Percentiles rank a stretch among this genome's conserved stretches.
phyloP scores from a whole-genome alignment of 1,140 invertebrate genomes.

The Drosophila pachea region DNA sequence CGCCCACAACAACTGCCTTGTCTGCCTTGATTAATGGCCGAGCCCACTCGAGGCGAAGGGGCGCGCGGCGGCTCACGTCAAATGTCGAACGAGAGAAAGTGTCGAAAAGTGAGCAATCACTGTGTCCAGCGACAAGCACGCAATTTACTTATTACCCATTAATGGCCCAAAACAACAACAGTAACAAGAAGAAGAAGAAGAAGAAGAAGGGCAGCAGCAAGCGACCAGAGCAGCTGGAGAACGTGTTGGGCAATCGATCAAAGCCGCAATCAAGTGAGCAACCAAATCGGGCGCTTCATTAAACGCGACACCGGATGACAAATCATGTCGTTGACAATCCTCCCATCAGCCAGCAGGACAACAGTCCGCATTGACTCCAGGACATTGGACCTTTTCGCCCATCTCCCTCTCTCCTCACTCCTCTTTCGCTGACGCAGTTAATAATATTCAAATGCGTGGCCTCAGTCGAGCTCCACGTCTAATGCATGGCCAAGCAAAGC shows the following conservation, averaged over 20 bases:
- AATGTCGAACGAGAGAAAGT: conserved; percentile 44
- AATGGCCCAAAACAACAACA: conserved; percentile 41
- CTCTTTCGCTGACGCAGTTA: conserved; percentile 6
- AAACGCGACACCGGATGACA: conserved; percentile 52
- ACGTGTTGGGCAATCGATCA: conserved; percentile 64
- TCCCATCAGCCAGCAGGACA: conserved; percentile 11
- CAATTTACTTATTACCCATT: conserved; percentile 77
- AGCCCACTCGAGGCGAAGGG: conserved; percentile 31
- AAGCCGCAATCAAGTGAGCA: conserved; percentile 36
- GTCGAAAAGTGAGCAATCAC: conserved; percentile 76
- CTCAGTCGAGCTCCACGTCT: conserved; percentile 16
- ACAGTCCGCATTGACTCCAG: conserved; percentile 46
- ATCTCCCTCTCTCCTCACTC: neutral
- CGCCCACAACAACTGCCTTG: conserved; percentile 38
- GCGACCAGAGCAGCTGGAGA: conserved; percentile 4
- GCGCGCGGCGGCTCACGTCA: conserved; percentile 33
- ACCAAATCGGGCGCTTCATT: conserved; percentile 43
- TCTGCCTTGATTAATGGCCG: conserved; percentile 63
- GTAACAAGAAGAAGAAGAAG: conserved; percentile 4
- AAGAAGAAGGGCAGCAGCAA: neutral
- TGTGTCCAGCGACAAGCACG: conserved; percentile 62
- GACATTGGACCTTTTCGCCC: conserved; percentile 22
- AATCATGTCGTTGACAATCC: conserved; percentile 74
- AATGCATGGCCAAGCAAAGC: conserved; percentile 14
- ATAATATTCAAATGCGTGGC: conserved; percentile 36